phyloP scores from a whole-genome alignment of 2,113 vertebrate genomes.

The Paracyprichromis sp. region DNA sequence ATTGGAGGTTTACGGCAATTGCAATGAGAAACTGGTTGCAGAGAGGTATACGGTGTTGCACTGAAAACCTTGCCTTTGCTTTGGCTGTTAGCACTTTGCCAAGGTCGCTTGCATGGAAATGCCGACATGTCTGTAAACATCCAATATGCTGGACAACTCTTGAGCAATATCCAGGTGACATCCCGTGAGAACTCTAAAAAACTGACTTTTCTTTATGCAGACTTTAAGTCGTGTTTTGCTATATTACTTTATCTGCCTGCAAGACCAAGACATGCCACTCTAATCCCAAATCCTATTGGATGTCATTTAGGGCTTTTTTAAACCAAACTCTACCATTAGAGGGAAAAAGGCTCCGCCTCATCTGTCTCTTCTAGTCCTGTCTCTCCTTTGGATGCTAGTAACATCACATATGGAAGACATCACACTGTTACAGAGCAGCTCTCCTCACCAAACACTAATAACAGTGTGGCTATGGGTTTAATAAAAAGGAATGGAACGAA shows the following conservation, averaged over 20 bases:
- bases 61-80: neutral
- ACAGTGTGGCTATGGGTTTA: constrained; percentile 64
- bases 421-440: constrained; percentile 49
- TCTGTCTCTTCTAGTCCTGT: constrained; percentile 18
- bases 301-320: constrained; percentile 16
- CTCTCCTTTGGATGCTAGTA: constrained; percentile 31
- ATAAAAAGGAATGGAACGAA: constrained; percentile 71
- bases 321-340: constrained; percentile 36
- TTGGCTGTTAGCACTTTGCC: neutral
- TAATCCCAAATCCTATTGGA: constrained; percentile 4
- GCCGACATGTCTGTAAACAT: neutral
- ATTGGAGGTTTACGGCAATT: neutral
- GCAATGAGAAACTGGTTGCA: neutral
- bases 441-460: constrained; percentile 61
- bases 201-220: neutral
- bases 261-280: neutral
- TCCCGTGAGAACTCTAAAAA: neutral
- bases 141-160: neutral
- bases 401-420: constrained; percentile 71
- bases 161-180: neutral
- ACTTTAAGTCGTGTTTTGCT: neutral
- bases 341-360: constrained; percentile 29
- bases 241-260: neutral
- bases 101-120: neutral
- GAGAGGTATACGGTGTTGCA: neutral